Conservation (phyloP, 2,797 vertebrate species). For the Clangula hyemalis region DNA sequence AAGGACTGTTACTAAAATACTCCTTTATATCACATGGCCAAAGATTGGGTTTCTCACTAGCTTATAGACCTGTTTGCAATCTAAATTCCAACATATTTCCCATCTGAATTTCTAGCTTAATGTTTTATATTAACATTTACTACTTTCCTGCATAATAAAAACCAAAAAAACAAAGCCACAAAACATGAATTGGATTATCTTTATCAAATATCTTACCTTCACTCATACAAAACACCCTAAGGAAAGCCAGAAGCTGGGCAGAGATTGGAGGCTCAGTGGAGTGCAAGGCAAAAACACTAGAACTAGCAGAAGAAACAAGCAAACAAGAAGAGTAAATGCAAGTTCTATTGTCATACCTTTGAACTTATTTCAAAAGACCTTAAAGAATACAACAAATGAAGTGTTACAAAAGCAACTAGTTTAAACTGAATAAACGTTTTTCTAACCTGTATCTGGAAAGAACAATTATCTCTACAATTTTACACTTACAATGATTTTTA, state of each 20-base stretch:
- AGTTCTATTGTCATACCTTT: background rate
- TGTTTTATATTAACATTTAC: background rate
- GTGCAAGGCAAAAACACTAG: constrained; percentile 94
- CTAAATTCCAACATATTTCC: background rate
- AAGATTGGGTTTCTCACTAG: background rate
- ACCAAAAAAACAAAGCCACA: background rate
- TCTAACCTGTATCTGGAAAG: background rate
- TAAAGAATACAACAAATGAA: background rate
- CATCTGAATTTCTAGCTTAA: background rate
- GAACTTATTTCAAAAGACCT: background rate
- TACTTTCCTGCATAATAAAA: background rate
- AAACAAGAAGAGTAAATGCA: constrained; percentile 3
- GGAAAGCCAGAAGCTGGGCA: constrained; percentile 95
- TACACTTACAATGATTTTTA: constrained; percentile 52
- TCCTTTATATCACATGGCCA: background rate
- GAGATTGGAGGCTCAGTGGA: constrained; percentile 93
- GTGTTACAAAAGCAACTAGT: background rate
- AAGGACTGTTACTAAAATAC: background rate
- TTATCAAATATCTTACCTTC: constrained; percentile 85
- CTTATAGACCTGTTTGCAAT: background rate
- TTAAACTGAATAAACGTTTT: background rate
- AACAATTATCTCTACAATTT: constrained; percentile 21
- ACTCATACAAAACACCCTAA: constrained; percentile 97
- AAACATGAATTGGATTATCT: background rate
- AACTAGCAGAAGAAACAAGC: constrained; percentile 78